Evolutionary conservation across 2,113 vertebrate genomes (phyloP).

Genomic region (Geococcyx californianus): DNA sequence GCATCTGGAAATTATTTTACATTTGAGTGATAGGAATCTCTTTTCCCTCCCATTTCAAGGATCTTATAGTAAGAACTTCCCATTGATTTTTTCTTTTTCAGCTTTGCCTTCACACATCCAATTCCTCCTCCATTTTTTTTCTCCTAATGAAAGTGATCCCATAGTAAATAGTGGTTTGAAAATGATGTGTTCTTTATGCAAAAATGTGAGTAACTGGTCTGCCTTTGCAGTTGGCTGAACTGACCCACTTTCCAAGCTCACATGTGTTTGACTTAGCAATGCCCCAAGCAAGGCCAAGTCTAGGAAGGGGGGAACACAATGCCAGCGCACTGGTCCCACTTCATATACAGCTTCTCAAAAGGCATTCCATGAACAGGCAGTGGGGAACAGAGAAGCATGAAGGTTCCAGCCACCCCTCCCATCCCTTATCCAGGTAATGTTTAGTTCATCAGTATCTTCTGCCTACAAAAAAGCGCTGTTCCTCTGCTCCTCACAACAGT

Average conservation of each 20-base stretch:
- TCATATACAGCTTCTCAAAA: background rate
- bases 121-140: background rate
- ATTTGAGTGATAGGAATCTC: constrained; percentile 30
- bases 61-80: background rate
- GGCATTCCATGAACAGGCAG: fast-evolving
- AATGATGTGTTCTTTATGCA: background rate
- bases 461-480: fast-evolving
- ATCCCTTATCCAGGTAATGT: background rate
- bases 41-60: background rate
- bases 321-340: background rate
- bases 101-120: background rate
- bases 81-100: background rate
- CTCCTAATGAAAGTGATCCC: background rate
- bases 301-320: background rate
- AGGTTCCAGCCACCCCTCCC: background rate
- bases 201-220: constrained; percentile 24
- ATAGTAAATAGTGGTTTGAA: background rate
- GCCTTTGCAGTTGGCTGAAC: constrained; percentile 39
- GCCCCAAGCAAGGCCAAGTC: background rate
- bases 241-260: constrained; percentile 15
- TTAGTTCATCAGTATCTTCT: background rate
- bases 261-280: background rate
- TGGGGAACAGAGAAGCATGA: fast-evolving
- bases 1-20: constrained; percentile 41
- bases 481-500: fast-evolving